Base-by-base conservation (phyloP, 2,888 invertebrate species). In the Eulithis testata region DNA sequence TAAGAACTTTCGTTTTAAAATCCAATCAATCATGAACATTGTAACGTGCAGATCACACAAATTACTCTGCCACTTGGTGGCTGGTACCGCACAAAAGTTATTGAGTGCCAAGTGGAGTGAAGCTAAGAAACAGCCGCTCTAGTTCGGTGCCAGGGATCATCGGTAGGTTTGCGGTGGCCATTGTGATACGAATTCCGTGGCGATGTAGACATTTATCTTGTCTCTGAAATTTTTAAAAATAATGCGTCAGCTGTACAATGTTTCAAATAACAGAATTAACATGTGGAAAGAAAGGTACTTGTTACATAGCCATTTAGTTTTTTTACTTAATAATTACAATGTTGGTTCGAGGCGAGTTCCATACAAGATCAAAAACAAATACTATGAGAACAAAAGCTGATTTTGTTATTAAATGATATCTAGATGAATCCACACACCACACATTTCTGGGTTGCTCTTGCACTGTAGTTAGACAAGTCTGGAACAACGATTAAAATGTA, bases 61-160 rank as follows among this genome's bases (percentile, higher is more conserved):
- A 88, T 87, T 85, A 89, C 86, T 83, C 77, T 81, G 79, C 81
- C 83, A 84, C 82, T 84, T 75, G 79, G 79, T 79, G 76, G 77
- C 73, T 79, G 73, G 77, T 74, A 77, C 72, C 75, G 63, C 76
- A 77, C 69, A 80, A 85, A 84, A 88, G 85, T 88, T 87, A 88
- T 88, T 83, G 88, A 81, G 89, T 92, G 91, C 91, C 92, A 91
- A 91, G 83, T 86, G 82, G 85, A 85, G 79, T 91, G 90, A 90
- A 86, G 82, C 79, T 80, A 79, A 76, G 82, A 79, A 89, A 87
- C 90, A 91, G 90, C 90, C 89, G 91, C 70, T 71, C 70, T 77
- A 78, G 75, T 73, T 71, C 74, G 75, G 84, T 91, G 91, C 91
- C 91, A 91, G 89, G 79, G 84, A 87, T 88, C 86, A 84, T 76